Evolutionary conservation across 2,888 invertebrate species (phyloP), one percentile per base, ranked within the genome.

Genomic region (Pyrgus malvae): DNA sequence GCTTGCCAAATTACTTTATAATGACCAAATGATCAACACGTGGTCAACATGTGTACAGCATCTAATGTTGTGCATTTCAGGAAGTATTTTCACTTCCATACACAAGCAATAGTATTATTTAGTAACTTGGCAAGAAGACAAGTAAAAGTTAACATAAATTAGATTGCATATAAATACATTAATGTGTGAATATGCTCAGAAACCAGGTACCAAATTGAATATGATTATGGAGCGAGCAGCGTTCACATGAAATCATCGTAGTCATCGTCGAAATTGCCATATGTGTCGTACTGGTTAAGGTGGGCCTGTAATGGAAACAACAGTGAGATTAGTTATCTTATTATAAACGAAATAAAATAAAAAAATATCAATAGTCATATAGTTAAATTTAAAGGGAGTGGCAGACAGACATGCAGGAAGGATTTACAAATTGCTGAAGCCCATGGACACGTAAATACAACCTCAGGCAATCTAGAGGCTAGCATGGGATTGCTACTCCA

Each of bases 191-290:
- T 6, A 27, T 16, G 27, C 38, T 27, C 27, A 38, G 37, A 42
- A 11, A 51, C 54, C 46, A 46, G 54, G 46, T 54, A 46, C 53
- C 53, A 8, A 9, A 41, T 11, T 25, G 9, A 23, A 23, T 23
- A 41, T 41, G 21, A 38, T 25, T 14, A 12, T 14, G 14, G 16
- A 6, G 14, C n/a, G n/a, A 23, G 21, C 16, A 11, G 2, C 4
- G 21, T 4, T 91, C 95, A 96, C 95, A 96, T 96, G 75, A 96
- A 96, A 73, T 96, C 95, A 70, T 95, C 94, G 73, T 90, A 95
- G 49, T 95, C 95, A 56, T 92, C 91, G 59, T 92, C 93, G 66
- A 91, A 94, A 69, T 91, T 92, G 55, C 92, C 93, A 64, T 93
- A 93, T 55, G 92, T 90, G 67, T 93, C 94, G 76, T 94, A 93